Evolutionary conservation across 2,113 vertebrate genomes (phyloP), one percentile per base, ranked within the genome.

Genomic region (Channa argus): DNA sequence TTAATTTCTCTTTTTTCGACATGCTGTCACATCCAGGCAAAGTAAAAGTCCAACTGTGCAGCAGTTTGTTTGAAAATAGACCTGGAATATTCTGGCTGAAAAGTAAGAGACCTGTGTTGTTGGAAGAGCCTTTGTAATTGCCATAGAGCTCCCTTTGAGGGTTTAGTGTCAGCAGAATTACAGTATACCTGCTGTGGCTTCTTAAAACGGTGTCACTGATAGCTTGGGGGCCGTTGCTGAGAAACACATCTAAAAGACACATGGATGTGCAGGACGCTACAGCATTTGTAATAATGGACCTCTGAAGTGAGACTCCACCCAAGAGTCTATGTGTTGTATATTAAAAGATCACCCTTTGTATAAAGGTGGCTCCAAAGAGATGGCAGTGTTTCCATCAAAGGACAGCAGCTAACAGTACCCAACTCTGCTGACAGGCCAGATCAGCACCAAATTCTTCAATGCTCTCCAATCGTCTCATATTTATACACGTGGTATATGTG

Each of bases 291-390:
- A 5, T 34, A 63, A 9, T 49, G 43, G 52, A 65, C 38, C 55
- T 14, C 81, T 75, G 67, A 83, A 76, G 63, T 70, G 15, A 47
- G 49, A 53, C 14, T 56, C 5, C 0, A 39, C 7, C 33, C 7
- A 56, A 47, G 65, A 58, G 38, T 44, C 5, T 11, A 24, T 54
- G 38, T 39, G 53, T 36, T 44, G 24, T 38, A 1, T 55, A 71
- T 70, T 15, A 59, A 69, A 69, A n/a, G 13, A 13, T 74, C 41
- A 7, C 7, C 14, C 15, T 74, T 24, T 71, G 77, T 44, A 81
- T 44, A 81, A 71, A 73, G 37, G 59, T 36, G n/a, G 43, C 68
- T 78, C 14, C 65, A 64, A 62, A 61, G 74, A 41, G 53, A 70
- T 77, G 70, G 38, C 33, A 14, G 37, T 71, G 47, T 68, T 55